Base-by-base conservation (phyloP, 2,888 invertebrate species). In the Cephus pygmeus region DNA sequence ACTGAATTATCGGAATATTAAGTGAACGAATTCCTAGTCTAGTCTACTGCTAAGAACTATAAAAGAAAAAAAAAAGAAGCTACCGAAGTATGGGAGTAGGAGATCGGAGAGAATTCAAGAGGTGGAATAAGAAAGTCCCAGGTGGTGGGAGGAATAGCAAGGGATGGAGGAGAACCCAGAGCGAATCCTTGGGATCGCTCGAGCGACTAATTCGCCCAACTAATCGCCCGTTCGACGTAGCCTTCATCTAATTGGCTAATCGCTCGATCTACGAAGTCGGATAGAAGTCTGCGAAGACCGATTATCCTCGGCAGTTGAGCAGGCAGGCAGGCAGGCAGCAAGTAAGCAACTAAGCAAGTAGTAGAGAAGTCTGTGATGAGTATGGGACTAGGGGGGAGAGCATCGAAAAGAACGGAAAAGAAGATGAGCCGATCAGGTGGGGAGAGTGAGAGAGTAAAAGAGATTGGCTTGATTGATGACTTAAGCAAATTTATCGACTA, bases 401-500 rank as follows among this genome's bases (percentile, higher is more conserved):
- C 40, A 56, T 56, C 40, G 40, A 56, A 56, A 56, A 56, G 23
- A 23, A 56, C 23, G 23, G 40, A 56, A 56, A 23, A 15, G 40
- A 40, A 40, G 40, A 40, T 40, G 40, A 40, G 40, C 6, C 23
- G 40, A 40, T 40, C 40, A 40, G 23, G 40, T 23, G 15, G 40
- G 40, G 40, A 40, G 40, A 40, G 40, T 2, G 9, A 23, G 23
- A 23, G 40, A 23, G 40, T 6, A 40, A 75, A 78, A 76, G 34
- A 35, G 69, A 68, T 31, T 35, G 69, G 40, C 68, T 69, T 78
- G 78, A 78, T 78, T 78, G 75, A 78, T 78, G 78, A 78, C 75
- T 69, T 78, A 78, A 78, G 75, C 78, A 78, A 78, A 78, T 78
- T 78, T 75, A 78, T 78, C 75, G 78, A 76, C 75, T 78, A 69